phyloP scores from a whole-genome alignment of 2,113 vertebrate genomes.

The Eclectus roratus region DNA sequence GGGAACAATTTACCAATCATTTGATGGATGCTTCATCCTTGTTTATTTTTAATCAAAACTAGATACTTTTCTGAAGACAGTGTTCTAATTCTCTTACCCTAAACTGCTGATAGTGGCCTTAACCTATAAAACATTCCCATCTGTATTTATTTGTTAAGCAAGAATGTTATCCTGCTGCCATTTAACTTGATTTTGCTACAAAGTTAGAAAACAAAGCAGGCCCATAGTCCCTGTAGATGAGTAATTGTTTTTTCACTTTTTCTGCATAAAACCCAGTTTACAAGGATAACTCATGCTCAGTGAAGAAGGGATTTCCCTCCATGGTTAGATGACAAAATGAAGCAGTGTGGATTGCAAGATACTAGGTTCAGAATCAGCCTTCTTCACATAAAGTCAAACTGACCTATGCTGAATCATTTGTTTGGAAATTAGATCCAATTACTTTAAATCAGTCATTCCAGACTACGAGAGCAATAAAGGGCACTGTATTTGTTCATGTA shows the following conservation, averaged over 20 bases:
- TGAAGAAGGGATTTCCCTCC: background rate
- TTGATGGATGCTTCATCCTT: background rate
- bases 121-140: background rate
- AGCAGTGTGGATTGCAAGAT: background rate
- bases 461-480: slow-evolving; percentile 1
- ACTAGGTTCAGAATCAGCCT: background rate
- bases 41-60: background rate
- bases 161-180: background rate
- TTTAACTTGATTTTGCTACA: background rate
- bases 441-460: background rate
- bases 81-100: background rate
- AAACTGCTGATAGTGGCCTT: background rate
- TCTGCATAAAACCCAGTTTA: background rate
- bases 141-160: background rate
- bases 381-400: slow-evolving; percentile 4
- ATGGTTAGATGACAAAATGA: background rate
- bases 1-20: background rate
- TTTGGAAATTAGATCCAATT: background rate
- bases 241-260: background rate
- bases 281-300: background rate
- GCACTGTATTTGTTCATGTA: background rate
- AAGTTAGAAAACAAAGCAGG: background rate
- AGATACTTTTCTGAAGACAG: background rate
- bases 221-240: background rate
- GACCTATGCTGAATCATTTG: background rate